Conservation (phyloP, 1,140 invertebrate genomes). For the Homalodisca vitripennis region DNA sequence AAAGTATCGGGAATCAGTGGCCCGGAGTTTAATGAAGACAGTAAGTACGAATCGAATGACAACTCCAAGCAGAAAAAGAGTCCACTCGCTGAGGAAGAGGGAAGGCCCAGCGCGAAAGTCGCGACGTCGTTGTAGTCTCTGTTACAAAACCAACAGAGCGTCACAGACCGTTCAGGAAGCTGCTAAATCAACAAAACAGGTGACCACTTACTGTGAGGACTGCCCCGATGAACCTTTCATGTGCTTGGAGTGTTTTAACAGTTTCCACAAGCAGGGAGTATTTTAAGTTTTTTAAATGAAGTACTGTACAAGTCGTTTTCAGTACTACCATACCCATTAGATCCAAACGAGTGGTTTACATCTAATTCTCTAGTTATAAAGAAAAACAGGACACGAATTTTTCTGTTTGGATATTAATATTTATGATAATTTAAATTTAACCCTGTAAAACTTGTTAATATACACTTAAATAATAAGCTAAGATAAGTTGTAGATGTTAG, state of each 20-base stretch:
- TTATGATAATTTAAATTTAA: too few relatives aligned
- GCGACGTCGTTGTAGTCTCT: neutral
- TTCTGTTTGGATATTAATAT: too few relatives aligned
- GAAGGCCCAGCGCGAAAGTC: neutral
- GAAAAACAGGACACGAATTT: too few relatives aligned
- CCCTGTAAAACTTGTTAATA: too few relatives aligned
- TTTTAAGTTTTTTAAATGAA: too few relatives aligned
- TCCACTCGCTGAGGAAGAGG: neutral
- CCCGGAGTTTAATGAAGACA: neutral
- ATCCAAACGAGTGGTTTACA: too few relatives aligned
- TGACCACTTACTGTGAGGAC: neutral
- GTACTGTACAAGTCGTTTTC: too few relatives aligned
- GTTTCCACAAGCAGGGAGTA: neutral
- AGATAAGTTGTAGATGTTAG: too few relatives aligned
- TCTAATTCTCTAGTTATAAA: too few relatives aligned
- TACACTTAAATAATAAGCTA: too few relatives aligned
- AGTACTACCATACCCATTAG: too few relatives aligned
- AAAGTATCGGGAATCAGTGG: neutral
- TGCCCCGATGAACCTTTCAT: neutral
- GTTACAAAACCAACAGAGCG: neutral
- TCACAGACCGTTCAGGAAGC: neutral
- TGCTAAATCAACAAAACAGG: neutral
- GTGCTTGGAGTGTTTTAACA: constrained; percentile 5
- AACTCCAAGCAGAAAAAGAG: neutral
- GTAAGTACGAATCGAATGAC: neutral